Evolutionary conservation across 2,888 invertebrate species (phyloP), one percentile per base, ranked within the genome.

Genomic region (Rhyacophila evoluta): DNA sequence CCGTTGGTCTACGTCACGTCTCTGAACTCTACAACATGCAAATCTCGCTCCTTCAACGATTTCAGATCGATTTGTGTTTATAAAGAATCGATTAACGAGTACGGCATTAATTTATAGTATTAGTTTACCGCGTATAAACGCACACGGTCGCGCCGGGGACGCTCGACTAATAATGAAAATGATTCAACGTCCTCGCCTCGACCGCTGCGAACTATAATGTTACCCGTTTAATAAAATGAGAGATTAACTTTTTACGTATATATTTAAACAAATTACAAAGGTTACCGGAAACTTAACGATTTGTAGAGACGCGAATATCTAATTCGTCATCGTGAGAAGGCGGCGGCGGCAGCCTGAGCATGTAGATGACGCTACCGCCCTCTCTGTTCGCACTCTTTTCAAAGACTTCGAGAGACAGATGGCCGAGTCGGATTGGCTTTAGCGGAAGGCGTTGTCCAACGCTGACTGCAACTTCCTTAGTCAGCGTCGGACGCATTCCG

Each of bases 181-280:
- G 69, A 33, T 29, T 29, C n/a, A 69, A 33, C 33, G 5, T 10
- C 33, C 29, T n/a, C 29, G 69, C 11, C 29, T 69, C 69, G 69
- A 33, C 29, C 69, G 69, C 28, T n/a, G 10, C 33, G 69, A 12
- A 6, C 6, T 33, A 19, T 55, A 55, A 25, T 69, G 11, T 69
- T 69, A 29, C 28, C 33, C 33, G 28, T 69, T 29, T 69, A 69
- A 10, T 29, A 69, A 69, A 69, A 28, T 33, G 69, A 69, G 69
- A 69, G 28, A 33, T 69, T 28, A 69, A 69, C 33, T 29, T 69
- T 69, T 69, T 69, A 69, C 33, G 55, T 55, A 55, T 55, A 55
- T 69, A 69, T 69, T 72, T 27, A 72, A 72, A 72, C 36, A 72
- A 72, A 72, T 36, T 72, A 37, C 36, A 72, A 72, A 72, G 38